Percentiles rank a stretch among this genome's conserved stretches.
Evolutionary conservation across 2,797 vertebrate genomes (phyloP).

Genomic region (Sebastes cheni): DNA sequence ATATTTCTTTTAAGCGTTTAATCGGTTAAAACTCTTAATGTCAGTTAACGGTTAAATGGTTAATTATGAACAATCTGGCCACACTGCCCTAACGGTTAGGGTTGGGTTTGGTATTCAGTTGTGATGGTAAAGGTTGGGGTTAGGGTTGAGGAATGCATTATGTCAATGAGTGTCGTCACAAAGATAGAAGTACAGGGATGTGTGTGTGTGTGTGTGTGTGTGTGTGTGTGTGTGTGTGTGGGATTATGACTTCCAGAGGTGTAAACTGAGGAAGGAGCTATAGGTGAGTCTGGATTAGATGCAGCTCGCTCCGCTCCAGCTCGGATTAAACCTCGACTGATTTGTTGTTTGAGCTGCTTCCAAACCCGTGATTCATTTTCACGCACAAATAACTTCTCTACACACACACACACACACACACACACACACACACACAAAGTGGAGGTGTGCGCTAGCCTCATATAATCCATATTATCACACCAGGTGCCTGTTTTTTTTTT

Average conservation of each 20-base stretch:
- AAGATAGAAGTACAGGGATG: neutral
- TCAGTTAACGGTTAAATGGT: too few species aligned
- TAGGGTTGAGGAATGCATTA: too few species aligned
- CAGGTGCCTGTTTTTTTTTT: constrained; percentile 62
- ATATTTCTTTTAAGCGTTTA: too few species aligned
- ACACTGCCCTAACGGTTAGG: too few species aligned
- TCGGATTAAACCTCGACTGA: constrained; percentile 17
- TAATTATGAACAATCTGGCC: neutral
- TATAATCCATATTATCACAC: constrained; percentile 33
- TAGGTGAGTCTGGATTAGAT: constrained; percentile 32
- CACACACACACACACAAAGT: neutral
- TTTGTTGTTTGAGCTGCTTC: constrained; percentile 31
- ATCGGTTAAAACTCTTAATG: too few species aligned
- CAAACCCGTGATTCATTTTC: constrained; percentile 15
- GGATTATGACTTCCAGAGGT: constrained; percentile 20
- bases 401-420: neutral
- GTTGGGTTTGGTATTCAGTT: too few species aligned
- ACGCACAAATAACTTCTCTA: neutral
- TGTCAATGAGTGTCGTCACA: too few species aligned
- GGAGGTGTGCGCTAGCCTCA: constrained; percentile 46
- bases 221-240: neutral
- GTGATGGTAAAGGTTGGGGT: too few species aligned
- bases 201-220: neutral
- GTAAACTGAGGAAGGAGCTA: constrained; percentile 20
- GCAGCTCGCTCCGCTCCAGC: constrained; percentile 11